phyloP scores from a whole-genome alignment of 2,113 vertebrate genomes.

The Axis porcinus region DNA sequence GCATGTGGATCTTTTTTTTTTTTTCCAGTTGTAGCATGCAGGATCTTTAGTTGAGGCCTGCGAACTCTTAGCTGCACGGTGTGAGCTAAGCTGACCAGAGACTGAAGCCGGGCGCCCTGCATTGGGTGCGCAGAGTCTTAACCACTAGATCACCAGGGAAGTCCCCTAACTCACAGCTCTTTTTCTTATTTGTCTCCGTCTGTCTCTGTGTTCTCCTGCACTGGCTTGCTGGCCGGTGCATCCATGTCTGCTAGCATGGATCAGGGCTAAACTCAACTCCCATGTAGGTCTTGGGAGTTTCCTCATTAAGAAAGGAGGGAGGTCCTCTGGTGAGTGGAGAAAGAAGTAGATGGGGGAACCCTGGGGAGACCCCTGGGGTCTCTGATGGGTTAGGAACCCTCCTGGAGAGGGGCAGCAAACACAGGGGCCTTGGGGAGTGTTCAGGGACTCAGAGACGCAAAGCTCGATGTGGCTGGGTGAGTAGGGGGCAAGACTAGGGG shows the following conservation, averaged over 20 bases:
- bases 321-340: background rate
- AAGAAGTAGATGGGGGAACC: too few species aligned
- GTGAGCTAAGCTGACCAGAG: background rate
- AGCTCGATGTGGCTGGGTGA: background rate
- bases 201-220: accelerated
- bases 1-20: background rate
- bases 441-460: background rate
- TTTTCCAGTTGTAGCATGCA: background rate
- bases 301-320: background rate
- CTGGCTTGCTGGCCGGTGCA: accelerated
- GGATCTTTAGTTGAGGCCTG: background rate
- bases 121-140: background rate
- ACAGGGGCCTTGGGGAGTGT: background rate
- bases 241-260: background rate
- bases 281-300: background rate
- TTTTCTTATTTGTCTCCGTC: accelerated
- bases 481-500: background rate
- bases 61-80: accelerated
- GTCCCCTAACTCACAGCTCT: background rate
- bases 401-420: background rate
- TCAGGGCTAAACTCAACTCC: accelerated
- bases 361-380: accelerated
- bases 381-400: background rate
- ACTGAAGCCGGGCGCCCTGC: background rate
- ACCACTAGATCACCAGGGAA: background rate